Evolutionary conservation across 2,797 vertebrate genomes (phyloP).

Genomic region (Eulemur coronatus): DNA sequence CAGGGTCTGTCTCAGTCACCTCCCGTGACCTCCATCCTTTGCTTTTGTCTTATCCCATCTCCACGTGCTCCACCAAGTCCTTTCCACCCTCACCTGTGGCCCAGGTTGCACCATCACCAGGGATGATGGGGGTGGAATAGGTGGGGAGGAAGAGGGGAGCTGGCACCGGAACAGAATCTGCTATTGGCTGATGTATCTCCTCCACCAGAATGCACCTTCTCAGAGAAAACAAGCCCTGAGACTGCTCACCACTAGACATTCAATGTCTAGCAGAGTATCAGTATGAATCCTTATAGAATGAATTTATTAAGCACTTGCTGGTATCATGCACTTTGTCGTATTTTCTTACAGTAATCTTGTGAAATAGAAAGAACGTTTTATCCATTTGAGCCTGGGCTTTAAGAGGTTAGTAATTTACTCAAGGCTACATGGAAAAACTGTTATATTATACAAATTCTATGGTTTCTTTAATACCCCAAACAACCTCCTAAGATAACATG

Average conservation of each 20-base stretch:
- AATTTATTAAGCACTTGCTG: not conserved
- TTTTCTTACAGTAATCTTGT: not conserved
- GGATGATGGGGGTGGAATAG: accelerated
- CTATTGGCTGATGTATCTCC: not conserved
- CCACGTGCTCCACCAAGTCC: not conserved
- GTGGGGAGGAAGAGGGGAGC: not conserved
- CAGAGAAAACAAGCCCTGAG: not conserved
- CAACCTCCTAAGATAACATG: not conserved
- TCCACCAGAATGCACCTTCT: no score
- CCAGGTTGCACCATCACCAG: not conserved
- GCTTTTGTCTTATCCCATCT: no score
- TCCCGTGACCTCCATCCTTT: not conserved
- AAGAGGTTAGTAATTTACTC: not conserved
- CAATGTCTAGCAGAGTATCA: not conserved
- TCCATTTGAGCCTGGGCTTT: not conserved
- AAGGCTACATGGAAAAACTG: not conserved
- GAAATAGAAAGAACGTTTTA: not conserved
- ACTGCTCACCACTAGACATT: not conserved
- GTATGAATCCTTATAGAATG: accelerated
- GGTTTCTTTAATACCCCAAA: not conserved
- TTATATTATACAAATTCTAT: not conserved
- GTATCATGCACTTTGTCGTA: no score
- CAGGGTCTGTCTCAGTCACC: not conserved
- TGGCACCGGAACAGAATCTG: not conserved
- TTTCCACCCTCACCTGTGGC: not conserved